These are phyloP conservation scores for Myiopsitta monachus DNA, from an alignment of 2,113 vertebrate species.

Conservation along the genomic window DNA sequence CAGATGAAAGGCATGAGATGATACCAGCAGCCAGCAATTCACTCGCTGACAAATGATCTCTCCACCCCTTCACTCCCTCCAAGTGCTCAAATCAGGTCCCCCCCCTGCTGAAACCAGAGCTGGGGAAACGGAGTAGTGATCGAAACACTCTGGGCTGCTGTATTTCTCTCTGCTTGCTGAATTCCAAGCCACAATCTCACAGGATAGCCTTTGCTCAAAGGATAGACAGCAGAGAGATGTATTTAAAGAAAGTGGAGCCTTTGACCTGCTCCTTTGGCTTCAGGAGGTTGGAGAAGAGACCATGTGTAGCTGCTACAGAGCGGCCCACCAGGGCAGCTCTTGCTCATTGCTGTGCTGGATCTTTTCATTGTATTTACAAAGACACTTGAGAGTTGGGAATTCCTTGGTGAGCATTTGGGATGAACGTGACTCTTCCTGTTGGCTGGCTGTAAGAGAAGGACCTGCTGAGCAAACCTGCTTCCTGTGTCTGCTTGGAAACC, in stretches of 20 bases:
- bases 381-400: neutral
- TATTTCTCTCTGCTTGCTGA: neutral
- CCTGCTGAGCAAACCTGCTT: neutral
- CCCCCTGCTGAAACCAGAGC: neutral
- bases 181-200: neutral
- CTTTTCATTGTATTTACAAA: neutral
- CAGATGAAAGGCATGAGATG: neutral
- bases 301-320: neutral
- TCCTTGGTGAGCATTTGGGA: neutral
- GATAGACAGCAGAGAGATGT: neutral
- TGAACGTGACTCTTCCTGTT: neutral
- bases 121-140: neutral
- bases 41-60: neutral
- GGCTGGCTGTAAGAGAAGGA: neutral
- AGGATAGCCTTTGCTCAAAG: neutral
- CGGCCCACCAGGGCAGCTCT: neutral
- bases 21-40: neutral
- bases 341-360: fast-evolving
- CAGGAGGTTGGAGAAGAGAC: neutral
- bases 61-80: neutral
- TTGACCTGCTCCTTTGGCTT: neutral
- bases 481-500: neutral
- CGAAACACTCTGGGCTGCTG: neutral
- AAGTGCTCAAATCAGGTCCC: neutral
- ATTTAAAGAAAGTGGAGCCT: neutral